phyloP scores from a whole-genome alignment of 2,797 vertebrate species.

The Kryptopterus vitreolus region DNA sequence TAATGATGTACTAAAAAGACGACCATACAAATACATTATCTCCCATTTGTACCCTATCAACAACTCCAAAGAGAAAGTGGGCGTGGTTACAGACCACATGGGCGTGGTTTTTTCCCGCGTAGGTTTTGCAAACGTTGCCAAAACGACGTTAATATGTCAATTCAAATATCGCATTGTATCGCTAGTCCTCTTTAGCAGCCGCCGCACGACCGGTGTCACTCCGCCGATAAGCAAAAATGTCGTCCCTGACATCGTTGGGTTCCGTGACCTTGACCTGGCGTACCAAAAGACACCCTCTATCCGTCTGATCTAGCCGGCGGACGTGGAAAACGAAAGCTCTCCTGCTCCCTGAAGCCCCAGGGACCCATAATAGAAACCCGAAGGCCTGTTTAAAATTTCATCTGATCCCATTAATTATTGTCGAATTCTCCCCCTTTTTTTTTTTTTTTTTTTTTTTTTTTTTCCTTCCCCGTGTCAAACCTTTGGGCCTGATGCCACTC shows the following conservation, averaged over 20 bases:
- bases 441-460: no score
- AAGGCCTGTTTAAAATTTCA: slow-evolving; percentile 64
- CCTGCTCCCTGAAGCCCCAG: slow-evolving; percentile 49
- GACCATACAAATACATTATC: no score
- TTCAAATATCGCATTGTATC: no score
- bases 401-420: slow-evolving; percentile 66
- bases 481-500: slow-evolving; percentile 56
- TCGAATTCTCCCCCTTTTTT: slow-evolving; percentile 48
- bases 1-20: no score
- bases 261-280: slow-evolving; percentile 53
- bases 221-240: slow-evolving; percentile 52
- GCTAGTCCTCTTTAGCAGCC: no score
- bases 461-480: slow-evolving; percentile 57
- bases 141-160: no score
- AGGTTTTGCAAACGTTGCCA: no score
- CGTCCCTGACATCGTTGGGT: no score
- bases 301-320: slow-evolving; percentile 14
- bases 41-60: no score
- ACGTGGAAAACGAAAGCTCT: slow-evolving; percentile 10
- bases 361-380: slow-evolving; percentile 58
- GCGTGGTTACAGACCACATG: no score
- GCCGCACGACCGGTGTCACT: slow-evolving; percentile 58
- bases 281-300: slow-evolving; percentile 20
- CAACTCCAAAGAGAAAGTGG: no score
- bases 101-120: no score